Evolutionary conservation across 2,797 vertebrate genomes (phyloP), one percentile per base, ranked within the genome.

Genomic region (Melanotaenia maccullochi): DNA sequence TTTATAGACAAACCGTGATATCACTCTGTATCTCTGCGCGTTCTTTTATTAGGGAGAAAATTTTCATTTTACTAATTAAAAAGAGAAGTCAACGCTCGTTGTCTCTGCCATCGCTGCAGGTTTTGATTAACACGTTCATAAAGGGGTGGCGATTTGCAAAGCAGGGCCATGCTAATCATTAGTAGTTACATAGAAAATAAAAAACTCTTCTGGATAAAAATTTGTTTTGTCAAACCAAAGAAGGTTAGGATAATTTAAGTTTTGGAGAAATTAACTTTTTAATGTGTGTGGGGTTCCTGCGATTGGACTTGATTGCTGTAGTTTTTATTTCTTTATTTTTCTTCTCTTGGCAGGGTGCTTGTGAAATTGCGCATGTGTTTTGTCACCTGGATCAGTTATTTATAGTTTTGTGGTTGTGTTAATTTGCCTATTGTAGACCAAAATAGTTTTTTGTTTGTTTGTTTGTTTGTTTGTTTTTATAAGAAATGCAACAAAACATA

Each of bases 191-290:
- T 9, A 65, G 80, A 82, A 67, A 71, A 57, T 65, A 68, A 69
- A 69, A 71, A 83, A 66, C 62, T 88, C 64, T 80, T 70, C 73
- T 73, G 83, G 82, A 87, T 83, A 83, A 83, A 83, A 85, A 85
- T 84, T 91, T 85, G 71, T 93, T 91, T 87, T 87, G 79, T 81
- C 78, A 93, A 93, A 93, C 93, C 93, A 94, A 94, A 95, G 93
- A 94, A 86, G 90, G 87, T 90, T 81, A 71, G 80, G 76, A 87
- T 85, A 51, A 84, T 89, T 88, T 89, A 79, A 68, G 71, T 86
- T 91, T 81, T 73, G 73, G 83, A 90, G 82, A 84, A 84, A 85
- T 67, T 61, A 65, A 71, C 25, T 85, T 89, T 84, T 85, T 66
- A 76, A 64, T 73, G 78, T 86, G 84, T 78, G 72, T 76, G 71